Evolutionary conservation across 2,113 vertebrate genomes (phyloP), one percentile per base, ranked within the genome.

Genomic region (Isurus oxyrinchus): DNA sequence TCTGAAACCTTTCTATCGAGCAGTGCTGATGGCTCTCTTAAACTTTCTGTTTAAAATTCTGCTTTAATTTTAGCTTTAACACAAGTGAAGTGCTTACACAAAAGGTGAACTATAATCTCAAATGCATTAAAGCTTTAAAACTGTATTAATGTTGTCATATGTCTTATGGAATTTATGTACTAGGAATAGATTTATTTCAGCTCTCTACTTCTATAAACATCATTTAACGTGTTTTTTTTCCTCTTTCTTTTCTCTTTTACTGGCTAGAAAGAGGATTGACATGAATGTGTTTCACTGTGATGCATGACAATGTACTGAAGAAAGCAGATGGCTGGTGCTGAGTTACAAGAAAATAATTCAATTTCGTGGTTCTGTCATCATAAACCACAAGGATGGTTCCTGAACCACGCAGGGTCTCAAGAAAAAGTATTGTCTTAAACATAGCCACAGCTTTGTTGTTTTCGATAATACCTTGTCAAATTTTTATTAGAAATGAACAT

Each of bases 401-500:
- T 35, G 35, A 61, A 21, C 44, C 53, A 8, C 10, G 2, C 87
- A 55, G 7, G 23, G 8, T 94, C 59, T 63, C 31, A 3, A 23
- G 59, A 63, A 61, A 61, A 31, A 94, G n/a, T 40, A 93, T n/a
- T 35, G 2, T 57, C 27, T 61, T 61, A n/a, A 63, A 94, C 13
- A 61, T 40, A 19, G 13, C 25, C 31, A 25, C 49, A 57, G 53
- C 49, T 13, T 55, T 49, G 87, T 31, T 90, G 27, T 10, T 88
- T 88, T 88, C 8, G 57, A 90, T 57, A 90, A 90, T 94, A 61
- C 13, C n/a, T 90, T 31, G 63, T 94, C 4, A 90, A 94, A 94
- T 63, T 40, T 94, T 55, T 63, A 63, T 21, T 25, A 23, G 23
- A 63, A 63, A 63, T 63, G 63, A 94, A 94, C 35, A 90, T 90